A percentile compares a stretch with the other conserved stretches of the same genome.
Evolutionary conservation across 2,888 invertebrate species (phyloP).

Genomic region (Drosophila affinis): DNA sequence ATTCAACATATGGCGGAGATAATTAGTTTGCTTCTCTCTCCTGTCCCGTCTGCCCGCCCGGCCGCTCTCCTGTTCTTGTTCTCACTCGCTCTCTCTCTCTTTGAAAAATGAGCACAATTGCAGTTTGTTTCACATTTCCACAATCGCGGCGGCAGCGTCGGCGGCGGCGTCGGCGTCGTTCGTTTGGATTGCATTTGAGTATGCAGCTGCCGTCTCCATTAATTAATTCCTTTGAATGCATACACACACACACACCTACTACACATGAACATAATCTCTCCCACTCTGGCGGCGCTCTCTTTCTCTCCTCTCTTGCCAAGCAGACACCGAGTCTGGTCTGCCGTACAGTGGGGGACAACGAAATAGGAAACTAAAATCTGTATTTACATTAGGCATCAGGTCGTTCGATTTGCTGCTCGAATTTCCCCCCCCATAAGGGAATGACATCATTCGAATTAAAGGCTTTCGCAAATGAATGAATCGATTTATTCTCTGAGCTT

Average conservation of each 20-base stretch:
- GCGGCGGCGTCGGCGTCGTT: slow-evolving; percentile 3
- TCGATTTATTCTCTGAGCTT: not conserved
- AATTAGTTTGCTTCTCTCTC: slow-evolving; percentile 37
- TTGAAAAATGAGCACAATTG: slow-evolving; percentile 45
- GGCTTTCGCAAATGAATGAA: no score
- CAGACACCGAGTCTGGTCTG: slow-evolving; percentile 29
- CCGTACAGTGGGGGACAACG: not conserved
- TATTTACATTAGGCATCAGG: not conserved
- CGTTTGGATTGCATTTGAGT: slow-evolving; percentile 37
- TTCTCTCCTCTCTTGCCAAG: slow-evolving; percentile 16
- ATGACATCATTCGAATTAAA: not conserved
- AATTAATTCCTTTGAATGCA: slow-evolving; percentile 53
- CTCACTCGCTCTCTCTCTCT: slow-evolving; percentile 15
- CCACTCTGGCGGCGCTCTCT: slow-evolving; percentile 9
- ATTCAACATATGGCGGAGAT: slow-evolving; percentile 45
- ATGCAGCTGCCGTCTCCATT: slow-evolving; percentile 46
- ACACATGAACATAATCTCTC: slow-evolving; percentile 11
- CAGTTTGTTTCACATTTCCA: slow-evolving; percentile 51
- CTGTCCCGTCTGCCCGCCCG: slow-evolving; percentile 2
- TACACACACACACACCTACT: slow-evolving; percentile 33
- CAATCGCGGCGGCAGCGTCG: slow-evolving; percentile 27
- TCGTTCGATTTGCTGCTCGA: not conserved
- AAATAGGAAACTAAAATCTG: not conserved
- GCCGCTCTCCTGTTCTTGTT: slow-evolving; percentile 1
- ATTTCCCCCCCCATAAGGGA: not conserved